Conservation (phyloP, 2,797 vertebrate genomes). For the Pogoniulus pusillus region DNA sequence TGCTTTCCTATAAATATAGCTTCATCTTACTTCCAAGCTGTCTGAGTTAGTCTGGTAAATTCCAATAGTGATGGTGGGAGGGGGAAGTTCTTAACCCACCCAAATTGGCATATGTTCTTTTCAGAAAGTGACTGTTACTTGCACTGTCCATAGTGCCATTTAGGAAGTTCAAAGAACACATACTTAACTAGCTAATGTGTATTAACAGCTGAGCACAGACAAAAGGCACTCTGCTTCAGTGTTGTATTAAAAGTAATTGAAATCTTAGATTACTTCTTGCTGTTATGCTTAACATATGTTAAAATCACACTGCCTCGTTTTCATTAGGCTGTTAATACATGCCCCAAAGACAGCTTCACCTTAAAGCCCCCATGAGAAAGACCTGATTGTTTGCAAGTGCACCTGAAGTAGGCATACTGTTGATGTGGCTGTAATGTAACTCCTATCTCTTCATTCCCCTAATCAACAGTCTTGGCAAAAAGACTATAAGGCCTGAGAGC, state of each 20-base stretch:
- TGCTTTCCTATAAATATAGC: too few species aligned
- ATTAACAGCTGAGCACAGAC: constrained; percentile 33
- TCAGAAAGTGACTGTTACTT: not conserved
- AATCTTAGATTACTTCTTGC: not conserved
- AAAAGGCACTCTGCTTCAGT: not conserved
- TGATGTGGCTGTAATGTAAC: not conserved
- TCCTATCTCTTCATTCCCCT: not conserved
- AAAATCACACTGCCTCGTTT: constrained; percentile 7
- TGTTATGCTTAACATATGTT: not conserved
- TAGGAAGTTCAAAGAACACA: not conserved
- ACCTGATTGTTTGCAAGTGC: constrained; percentile 6
- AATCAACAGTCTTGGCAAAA: not conserved
- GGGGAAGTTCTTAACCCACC: too few species aligned
- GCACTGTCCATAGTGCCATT: not conserved
- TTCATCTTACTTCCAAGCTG: too few species aligned
- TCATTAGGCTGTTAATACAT: constrained; percentile 3
- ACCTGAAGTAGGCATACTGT: constrained; percentile 10
- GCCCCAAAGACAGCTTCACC: constrained; percentile 1
- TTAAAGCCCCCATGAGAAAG: not conserved
- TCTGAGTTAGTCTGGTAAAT: too few species aligned
- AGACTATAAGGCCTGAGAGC: not conserved
- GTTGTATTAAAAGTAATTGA: constrained; percentile 10
- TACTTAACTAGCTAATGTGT: not conserved
- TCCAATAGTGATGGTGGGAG: too few species aligned
- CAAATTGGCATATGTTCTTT: not conserved